Evolutionary conservation across 2,888 invertebrate genomes (phyloP).

Genomic region (Eupithecia insigniata): DNA sequence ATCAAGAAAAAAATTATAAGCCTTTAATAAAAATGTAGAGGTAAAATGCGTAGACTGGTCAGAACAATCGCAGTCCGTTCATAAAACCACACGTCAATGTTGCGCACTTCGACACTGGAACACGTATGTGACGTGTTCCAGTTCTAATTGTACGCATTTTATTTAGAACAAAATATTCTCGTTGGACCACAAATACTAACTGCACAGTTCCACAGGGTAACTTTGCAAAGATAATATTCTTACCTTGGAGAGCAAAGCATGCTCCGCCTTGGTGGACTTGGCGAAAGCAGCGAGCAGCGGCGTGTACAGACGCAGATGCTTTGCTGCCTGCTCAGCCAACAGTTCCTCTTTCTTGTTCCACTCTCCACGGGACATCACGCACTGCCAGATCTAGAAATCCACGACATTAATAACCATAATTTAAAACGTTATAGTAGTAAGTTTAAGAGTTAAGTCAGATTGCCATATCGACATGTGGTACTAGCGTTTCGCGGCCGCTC

Average conservation of each 20-base stretch:
- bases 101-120: constrained; percentile 74
- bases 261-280: constrained; percentile 92
- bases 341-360: constrained; percentile 99
- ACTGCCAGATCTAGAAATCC: constrained; percentile 91
- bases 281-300: constrained; percentile 94
- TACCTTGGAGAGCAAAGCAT: constrained; percentile 92
- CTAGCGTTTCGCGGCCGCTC: constrained; percentile 43
- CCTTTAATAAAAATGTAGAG: constrained; percentile 14
- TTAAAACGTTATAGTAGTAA: background rate
- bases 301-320: constrained; percentile 94
- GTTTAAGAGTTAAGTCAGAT: constrained; percentile 58
- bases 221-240: background rate
- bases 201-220: too few relatives aligned
- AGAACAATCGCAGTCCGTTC: constrained; percentile 13
- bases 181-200: background rate
- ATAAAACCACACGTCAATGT: constrained; percentile 49
- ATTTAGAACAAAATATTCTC: background rate
- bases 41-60: constrained; percentile 11
- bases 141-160: constrained; percentile 72
- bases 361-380: constrained; percentile 97
- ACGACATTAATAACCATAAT: background rate
- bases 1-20: too few relatives aligned
- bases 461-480: constrained; percentile 73
- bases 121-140: constrained; percentile 55
- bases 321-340: constrained; percentile 97